Conservation (phyloP, 2,113 vertebrate species). For the Heterotilapia buettikoferi region DNA sequence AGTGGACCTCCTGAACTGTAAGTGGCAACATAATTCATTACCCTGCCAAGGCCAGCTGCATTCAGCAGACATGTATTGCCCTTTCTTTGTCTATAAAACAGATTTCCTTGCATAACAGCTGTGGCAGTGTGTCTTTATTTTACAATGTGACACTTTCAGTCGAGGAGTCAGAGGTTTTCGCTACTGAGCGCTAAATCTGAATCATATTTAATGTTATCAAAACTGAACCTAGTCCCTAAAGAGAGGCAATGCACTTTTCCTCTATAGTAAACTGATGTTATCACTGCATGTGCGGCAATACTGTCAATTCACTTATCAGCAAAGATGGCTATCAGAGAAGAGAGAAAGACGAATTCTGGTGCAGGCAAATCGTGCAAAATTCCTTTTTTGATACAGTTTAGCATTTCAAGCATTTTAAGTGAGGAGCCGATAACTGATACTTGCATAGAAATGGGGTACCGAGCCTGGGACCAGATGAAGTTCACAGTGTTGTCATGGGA, state of each 20-base stretch:
- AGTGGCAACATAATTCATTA: background rate
- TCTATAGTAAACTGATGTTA: background rate
- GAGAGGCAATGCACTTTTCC: background rate
- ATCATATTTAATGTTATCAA: background rate
- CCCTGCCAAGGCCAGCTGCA: background rate
- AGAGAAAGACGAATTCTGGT: background rate
- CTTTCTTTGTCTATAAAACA: conserved; percentile 29
- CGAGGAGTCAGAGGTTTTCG: background rate
- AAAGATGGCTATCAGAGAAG: background rate
- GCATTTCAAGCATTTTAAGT: background rate
- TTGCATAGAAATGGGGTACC: background rate
- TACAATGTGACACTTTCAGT: background rate
- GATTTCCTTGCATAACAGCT: conserved; percentile 26
- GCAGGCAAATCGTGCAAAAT: background rate
- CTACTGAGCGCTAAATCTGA: background rate
- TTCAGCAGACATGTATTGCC: background rate
- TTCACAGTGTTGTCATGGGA: background rate
- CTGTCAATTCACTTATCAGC: background rate
- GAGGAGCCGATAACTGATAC: background rate
- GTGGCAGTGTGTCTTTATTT: conserved; percentile 1
- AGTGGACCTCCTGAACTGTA: conserved; percentile 1
- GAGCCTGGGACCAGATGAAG: background rate
- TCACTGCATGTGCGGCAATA: background rate
- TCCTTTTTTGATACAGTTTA: background rate
- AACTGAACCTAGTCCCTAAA: background rate